A percentile compares a stretch with the other conserved stretches of the same genome.
Evolutionary conservation across 2,113 vertebrate species (phyloP).

Genomic region (Eulemur rufifrons): DNA sequence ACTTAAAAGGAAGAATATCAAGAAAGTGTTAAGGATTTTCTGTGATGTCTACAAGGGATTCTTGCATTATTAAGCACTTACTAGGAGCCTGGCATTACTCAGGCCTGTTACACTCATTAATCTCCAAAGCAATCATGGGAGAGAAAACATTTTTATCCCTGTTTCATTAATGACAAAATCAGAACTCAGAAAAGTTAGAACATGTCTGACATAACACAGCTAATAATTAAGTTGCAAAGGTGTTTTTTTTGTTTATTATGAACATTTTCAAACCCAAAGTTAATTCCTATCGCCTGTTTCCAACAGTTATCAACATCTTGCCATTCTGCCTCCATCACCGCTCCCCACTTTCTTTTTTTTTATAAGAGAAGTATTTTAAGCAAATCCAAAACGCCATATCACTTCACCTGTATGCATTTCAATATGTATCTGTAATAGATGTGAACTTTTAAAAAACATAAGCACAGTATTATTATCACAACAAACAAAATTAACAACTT

Average conservation of each 20-base stretch:
- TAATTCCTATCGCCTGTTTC: background rate
- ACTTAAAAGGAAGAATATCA: background rate
- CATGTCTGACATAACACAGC: background rate
- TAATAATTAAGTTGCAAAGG: background rate
- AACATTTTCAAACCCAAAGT: background rate
- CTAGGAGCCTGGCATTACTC: background rate
- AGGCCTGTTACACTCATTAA: background rate
- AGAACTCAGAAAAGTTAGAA: slow-evolving; percentile 1
- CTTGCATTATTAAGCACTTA: background rate
- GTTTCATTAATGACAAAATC: slow-evolving; percentile 7
- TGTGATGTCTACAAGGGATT: background rate
- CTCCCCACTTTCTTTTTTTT: background rate
- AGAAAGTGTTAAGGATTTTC: background rate
- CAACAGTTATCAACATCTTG: background rate
- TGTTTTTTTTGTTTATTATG: background rate
- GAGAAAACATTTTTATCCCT: background rate
- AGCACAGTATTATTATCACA: background rate
- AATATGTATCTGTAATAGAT: background rate
- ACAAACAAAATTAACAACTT: background rate
- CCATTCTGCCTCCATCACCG: background rate
- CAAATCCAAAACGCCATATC: background rate
- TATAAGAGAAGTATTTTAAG: background rate
- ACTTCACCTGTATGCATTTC: background rate
- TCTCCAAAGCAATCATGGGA: background rate
- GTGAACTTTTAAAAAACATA: background rate